Evolutionary conservation across 2,113 vertebrate genomes (phyloP).

Genomic region (Tympanuchus pallidicinctus): DNA sequence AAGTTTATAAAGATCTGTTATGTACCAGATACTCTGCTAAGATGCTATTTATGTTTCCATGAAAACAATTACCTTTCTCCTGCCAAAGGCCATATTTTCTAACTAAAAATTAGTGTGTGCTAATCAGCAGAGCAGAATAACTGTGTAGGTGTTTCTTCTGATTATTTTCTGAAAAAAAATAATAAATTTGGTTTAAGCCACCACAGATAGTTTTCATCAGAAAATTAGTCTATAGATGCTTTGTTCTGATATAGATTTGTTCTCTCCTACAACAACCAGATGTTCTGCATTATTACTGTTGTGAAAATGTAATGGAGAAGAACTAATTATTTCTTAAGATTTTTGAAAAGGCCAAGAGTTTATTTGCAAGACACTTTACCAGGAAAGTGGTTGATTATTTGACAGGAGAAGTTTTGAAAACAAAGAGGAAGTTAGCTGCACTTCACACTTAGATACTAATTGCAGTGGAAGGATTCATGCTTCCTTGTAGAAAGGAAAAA

Average conservation of each 20-base stretch:
- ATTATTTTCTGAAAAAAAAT: neutral
- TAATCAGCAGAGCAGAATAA: slow-evolving; percentile 16
- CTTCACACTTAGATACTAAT: neutral
- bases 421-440: neutral
- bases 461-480: neutral
- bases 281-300: neutral
- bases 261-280: neutral
- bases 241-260: neutral
- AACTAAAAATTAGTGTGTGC: neutral
- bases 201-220: neutral
- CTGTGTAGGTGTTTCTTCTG: neutral
- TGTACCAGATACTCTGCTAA: neutral
- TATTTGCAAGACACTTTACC: neutral
- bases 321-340: slow-evolving; percentile 42
- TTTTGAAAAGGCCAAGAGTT: slow-evolving; percentile 24
- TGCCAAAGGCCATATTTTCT: neutral
- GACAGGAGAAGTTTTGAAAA: neutral
- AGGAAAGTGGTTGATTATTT: slow-evolving; percentile 21
- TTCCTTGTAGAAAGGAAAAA: neutral
- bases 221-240: neutral
- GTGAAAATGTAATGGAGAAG: neutral
- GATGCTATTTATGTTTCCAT: neutral
- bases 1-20: neutral
- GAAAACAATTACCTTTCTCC: neutral
- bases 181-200: neutral